phyloP scores from a whole-genome alignment of 2,797 vertebrate species.

The Choloepus didactylus region DNA sequence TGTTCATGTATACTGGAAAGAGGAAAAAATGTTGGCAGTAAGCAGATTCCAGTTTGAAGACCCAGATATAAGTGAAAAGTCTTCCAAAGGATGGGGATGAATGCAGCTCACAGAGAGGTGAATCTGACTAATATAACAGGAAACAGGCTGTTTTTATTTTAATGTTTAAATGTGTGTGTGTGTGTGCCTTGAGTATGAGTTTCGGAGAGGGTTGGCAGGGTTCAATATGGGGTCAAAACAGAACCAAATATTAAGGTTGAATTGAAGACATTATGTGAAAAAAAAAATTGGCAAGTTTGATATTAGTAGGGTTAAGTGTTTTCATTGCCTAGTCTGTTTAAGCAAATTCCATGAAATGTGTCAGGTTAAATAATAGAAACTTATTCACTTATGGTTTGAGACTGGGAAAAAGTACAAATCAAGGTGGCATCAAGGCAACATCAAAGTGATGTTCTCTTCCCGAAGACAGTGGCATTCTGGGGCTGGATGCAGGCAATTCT shows the following conservation, averaged over 20 bases:
- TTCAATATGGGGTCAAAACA: neutral
- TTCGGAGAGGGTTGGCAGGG: accelerated
- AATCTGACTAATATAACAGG: neutral
- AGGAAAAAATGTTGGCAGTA: neutral
- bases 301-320: neutral
- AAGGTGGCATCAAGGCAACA: too few relatives aligned
- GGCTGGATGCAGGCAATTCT: too few relatives aligned
- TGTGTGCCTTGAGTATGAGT: neutral
- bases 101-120: neutral
- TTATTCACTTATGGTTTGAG: too few relatives aligned
- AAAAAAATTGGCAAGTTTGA: neutral
- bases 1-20: neutral
- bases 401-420: too few relatives aligned
- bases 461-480: too few relatives aligned
- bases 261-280: neutral
- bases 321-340: too few relatives aligned
- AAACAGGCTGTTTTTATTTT: neutral
- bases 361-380: too few relatives aligned
- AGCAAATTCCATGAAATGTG: too few relatives aligned
- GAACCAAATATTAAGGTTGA: neutral
- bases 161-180: neutral
- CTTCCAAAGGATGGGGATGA: accelerated
- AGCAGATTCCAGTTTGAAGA: conserved; percentile 2
- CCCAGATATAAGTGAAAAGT: neutral
- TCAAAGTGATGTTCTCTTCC: too few relatives aligned